A percentile compares a stretch with the other conserved stretches of the same genome.
Conservation (phyloP, 53 echinoderm and acorn worm genomes). For the Mesocentrotus franciscanus region DNA sequence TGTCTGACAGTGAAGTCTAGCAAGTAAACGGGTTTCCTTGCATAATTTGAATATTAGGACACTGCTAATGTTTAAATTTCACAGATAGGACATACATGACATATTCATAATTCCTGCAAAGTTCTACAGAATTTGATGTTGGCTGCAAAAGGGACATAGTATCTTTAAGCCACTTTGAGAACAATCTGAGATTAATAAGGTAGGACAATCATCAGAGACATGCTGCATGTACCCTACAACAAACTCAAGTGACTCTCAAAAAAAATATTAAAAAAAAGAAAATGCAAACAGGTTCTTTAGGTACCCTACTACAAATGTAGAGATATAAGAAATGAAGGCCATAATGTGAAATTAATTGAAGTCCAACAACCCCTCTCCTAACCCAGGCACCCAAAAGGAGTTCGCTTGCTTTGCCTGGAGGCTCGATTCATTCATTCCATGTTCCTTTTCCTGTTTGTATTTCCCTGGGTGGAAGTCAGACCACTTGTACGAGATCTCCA, state of each 20-base stretch:
- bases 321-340: neutral
- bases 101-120: too few species aligned
- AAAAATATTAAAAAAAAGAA: too few species aligned
- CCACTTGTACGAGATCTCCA: constrained; percentile 21
- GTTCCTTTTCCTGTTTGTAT: neutral
- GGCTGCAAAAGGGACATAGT: too few species aligned
- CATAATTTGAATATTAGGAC: too few species aligned
- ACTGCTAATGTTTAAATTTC: too few species aligned
- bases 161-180: too few species aligned
- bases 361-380: neutral
- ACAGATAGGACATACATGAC: too few species aligned
- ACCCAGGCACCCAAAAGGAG: neutral
- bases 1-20: too few species aligned
- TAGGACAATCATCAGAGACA: too few species aligned
- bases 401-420: neutral
- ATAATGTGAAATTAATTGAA: neutral
- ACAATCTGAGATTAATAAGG: too few species aligned
- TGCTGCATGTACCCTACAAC: neutral
- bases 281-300: neutral
- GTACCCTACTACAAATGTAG: neutral
- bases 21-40: too few species aligned
- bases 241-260: neutral
- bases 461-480: neutral
- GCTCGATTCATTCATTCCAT: neutral
- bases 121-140: too few species aligned